These are phyloP conservation scores for Riparia riparia DNA, from an alignment of 2,113 vertebrate species.

Conservation along the genomic window DNA sequence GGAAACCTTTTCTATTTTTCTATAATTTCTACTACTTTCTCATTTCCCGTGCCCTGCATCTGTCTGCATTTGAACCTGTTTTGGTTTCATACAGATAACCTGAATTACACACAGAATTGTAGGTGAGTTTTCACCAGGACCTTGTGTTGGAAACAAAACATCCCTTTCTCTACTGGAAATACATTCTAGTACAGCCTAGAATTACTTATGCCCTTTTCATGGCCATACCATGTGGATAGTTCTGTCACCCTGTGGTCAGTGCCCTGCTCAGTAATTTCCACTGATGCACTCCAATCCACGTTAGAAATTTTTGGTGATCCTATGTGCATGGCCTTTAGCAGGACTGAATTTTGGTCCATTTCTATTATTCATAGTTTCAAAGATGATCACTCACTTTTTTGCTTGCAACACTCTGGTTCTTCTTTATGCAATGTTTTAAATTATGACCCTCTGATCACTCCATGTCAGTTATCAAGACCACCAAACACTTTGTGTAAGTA, in stretches of 20 bases:
- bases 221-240: rapidly evolving
- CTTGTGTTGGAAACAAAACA: neutral
- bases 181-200: neutral
- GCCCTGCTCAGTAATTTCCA: neutral
- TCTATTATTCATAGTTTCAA: neutral
- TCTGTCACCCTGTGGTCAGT: neutral
- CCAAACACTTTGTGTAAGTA: neutral
- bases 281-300: neutral
- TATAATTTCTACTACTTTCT: neutral
- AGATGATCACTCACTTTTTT: neutral
- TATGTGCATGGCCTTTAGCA: neutral
- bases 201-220: neutral
- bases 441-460: neutral
- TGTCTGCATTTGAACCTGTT: neutral
- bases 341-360: neutral
- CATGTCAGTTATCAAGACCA: neutral
- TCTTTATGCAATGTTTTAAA: neutral
- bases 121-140: neutral
- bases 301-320: neutral
- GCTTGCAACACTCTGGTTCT: neutral
- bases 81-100: neutral
- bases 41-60: neutral
- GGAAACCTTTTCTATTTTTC: neutral
- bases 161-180: neutral
- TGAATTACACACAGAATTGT: neutral